Conservation (phyloP, 2,113 vertebrate species). For the Plecturocebus donacophilus region DNA sequence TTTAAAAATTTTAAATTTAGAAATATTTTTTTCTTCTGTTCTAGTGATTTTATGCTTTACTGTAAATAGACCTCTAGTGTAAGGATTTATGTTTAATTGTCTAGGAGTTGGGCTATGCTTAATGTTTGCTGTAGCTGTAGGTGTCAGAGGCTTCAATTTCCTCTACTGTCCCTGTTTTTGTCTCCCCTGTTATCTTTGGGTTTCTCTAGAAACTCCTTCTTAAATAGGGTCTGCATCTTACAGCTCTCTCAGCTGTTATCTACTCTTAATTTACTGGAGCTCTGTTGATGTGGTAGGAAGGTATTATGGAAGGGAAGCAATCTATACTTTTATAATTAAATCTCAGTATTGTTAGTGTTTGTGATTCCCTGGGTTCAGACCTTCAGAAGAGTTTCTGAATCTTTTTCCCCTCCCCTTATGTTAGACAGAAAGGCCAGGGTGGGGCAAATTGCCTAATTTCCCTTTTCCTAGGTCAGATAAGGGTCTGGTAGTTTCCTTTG, state of each 20-base stretch:
- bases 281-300: not conserved
- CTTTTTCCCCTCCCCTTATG: not conserved
- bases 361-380: not conserved
- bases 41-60: not conserved
- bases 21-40: not conserved
- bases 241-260: not conserved
- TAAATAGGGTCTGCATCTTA: not conserved
- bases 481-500: not conserved
- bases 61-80: not conserved
- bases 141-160: not conserved
- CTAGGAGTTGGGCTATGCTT: not conserved
- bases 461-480: not conserved
- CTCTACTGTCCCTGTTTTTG: not conserved
- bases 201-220: not conserved
- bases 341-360: not conserved
- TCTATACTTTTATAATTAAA: not conserved
- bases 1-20: not conserved
- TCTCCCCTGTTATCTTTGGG: not conserved
- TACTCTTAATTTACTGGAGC: not conserved
- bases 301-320: not conserved
- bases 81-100: not conserved
- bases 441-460: not conserved
- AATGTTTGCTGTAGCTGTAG: not conserved
- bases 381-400: not conserved
- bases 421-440: not conserved